phyloP scores from a whole-genome alignment of 2,797 vertebrate species.

The Melanotaenia parkinsoni region DNA sequence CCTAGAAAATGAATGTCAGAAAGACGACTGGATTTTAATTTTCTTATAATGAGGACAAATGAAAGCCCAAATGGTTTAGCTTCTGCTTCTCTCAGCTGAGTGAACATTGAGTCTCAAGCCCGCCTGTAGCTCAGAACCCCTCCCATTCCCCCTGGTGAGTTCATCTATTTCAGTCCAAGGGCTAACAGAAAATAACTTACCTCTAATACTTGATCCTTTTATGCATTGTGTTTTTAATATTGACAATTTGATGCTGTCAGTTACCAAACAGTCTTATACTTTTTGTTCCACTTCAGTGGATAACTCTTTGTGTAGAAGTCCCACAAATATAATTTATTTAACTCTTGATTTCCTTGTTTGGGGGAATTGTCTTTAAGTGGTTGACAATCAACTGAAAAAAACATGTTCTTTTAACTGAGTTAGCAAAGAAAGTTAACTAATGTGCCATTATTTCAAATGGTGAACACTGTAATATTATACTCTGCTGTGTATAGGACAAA shows the following conservation, averaged over 20 bases:
- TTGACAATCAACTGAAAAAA: constrained; percentile 87
- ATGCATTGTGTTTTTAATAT: constrained; percentile 43
- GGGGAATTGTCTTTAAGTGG: constrained; percentile 75
- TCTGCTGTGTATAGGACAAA: constrained; percentile 46
- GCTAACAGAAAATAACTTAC: constrained; percentile 76
- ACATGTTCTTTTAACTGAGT: constrained; percentile 62
- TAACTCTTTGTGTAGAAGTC: constrained; percentile 59
- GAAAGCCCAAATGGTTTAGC: constrained; percentile 66
- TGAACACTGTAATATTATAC: constrained; percentile 52
- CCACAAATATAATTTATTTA: constrained; percentile 73
- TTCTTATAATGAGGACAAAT: constrained; percentile 62
- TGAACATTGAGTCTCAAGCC: constrained; percentile 48
- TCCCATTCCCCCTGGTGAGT: constrained; percentile 46
- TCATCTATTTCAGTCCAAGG: constrained; percentile 78
- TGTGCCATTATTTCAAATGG: constrained; percentile 77
- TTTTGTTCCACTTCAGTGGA: constrained; percentile 57
- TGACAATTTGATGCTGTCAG: constrained; percentile 52
- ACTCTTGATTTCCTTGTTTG: constrained; percentile 65
- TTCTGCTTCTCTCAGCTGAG: constrained; percentile 47
- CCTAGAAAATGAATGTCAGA: constrained; percentile 52
- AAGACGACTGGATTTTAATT: constrained; percentile 47
- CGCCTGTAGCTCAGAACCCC: constrained; percentile 61
- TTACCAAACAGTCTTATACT: constrained; percentile 77
- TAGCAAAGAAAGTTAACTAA: constrained; percentile 63
- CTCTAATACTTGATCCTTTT: constrained; percentile 79